A percentile compares a stretch with the other conserved stretches of the same genome.
Evolutionary conservation across 2,113 vertebrate species (phyloP).

Genomic region (Mungos mungo): DNA sequence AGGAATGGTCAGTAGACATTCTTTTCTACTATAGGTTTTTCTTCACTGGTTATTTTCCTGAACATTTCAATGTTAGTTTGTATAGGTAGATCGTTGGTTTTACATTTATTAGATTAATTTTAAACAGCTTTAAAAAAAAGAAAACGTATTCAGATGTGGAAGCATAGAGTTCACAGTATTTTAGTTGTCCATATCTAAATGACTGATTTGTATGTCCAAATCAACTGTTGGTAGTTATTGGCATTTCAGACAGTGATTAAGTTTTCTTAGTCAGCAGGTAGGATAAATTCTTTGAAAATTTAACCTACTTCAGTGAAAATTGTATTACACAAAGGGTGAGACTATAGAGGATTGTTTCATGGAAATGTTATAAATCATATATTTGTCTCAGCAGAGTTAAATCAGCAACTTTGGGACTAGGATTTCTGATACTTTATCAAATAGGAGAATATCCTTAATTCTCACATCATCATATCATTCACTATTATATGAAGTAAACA

Average conservation of each 20-base stretch:
- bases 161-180: not conserved
- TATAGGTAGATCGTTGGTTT: not conserved
- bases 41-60: not conserved
- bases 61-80: not conserved
- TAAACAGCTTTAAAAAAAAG: not conserved
- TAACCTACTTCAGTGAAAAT: not conserved
- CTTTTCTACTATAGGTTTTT: not conserved
- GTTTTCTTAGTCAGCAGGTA: not conserved
- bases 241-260: not conserved
- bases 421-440: conserved; percentile 14
- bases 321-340: not conserved
- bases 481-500: not conserved
- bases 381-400: not conserved
- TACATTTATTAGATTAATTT: not conserved
- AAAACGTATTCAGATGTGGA: not conserved
- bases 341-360: not conserved
- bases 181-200: not conserved
- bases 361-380: not conserved
- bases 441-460: not conserved
- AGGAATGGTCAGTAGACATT: not conserved
- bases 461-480: not conserved
- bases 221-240: not conserved
- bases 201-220: not conserved
- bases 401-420: not conserved
- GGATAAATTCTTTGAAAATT: not conserved